A percentile compares a stretch with the other conserved stretches of the same genome.
Evolutionary conservation across 2,797 vertebrate genomes (phyloP).

Genomic region (Mus minutoides): DNA sequence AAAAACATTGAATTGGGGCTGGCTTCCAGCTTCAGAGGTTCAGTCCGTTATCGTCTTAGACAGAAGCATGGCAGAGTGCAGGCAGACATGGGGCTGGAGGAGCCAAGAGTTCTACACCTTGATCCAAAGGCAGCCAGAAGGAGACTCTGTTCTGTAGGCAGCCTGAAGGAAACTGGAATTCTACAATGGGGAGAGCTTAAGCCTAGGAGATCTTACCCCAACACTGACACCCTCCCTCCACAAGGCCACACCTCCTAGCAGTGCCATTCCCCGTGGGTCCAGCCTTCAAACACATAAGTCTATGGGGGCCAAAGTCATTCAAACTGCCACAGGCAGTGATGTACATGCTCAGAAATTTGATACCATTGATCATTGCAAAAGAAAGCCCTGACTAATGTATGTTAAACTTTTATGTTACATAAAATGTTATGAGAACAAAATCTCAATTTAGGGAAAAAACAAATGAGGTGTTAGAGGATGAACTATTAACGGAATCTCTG

Average conservation of each 20-base stretch:
- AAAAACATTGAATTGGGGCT: neutral
- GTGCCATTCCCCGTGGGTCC: neutral
- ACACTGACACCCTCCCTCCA: neutral
- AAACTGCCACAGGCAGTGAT: too few relatives aligned
- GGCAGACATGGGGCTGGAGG: neutral
- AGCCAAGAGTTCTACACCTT: neutral
- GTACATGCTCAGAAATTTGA: neutral
- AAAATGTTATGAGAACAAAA: neutral
- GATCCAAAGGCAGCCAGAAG: neutral
- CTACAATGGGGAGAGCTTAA: neutral
- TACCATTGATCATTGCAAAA: neutral
- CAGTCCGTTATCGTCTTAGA: neutral
- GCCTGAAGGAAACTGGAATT: neutral
- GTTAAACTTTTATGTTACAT: neutral
- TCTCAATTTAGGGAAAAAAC: neutral
- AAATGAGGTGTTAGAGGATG: neutral
- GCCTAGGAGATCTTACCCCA: too few relatives aligned
- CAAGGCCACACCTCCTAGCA: neutral
- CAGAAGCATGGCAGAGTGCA: neutral
- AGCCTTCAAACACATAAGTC: too few relatives aligned
- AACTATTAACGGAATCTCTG: neutral
- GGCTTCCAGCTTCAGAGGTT: neutral
- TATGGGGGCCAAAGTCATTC: too few relatives aligned
- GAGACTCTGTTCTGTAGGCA: neutral
- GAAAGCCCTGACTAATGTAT: neutral